phyloP scores from a whole-genome alignment of 2,797 vertebrate species.

The Rachycentron canadum region DNA sequence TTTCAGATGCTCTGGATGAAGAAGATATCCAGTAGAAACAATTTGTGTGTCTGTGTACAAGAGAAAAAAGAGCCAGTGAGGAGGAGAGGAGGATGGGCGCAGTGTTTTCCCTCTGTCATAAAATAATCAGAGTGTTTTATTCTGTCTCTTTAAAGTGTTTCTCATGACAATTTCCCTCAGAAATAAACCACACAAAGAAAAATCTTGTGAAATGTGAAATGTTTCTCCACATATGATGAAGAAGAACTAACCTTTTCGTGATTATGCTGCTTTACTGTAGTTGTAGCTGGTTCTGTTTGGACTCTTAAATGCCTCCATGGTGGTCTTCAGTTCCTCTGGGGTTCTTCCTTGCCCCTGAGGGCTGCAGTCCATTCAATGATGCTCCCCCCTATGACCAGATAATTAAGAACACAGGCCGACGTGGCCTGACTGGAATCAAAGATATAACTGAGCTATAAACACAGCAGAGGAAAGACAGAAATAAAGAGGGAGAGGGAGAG shows the following conservation, averaged over 20 bases:
- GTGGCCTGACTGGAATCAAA: slow-evolving; percentile 58
- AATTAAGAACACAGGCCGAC: slow-evolving; percentile 62
- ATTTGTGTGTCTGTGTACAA: slow-evolving; percentile 13
- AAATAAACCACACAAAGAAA: background rate
- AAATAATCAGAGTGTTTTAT: slow-evolving; percentile 40
- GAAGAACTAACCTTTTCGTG: background rate
- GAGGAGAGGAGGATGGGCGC: slow-evolving; percentile 15
- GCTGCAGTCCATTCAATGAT: slow-evolving; percentile 38
- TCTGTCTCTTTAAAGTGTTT: slow-evolving; percentile 34
- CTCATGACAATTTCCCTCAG: slow-evolving; percentile 16
- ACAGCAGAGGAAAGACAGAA: slow-evolving; percentile 24
- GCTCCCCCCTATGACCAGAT: slow-evolving; percentile 52
- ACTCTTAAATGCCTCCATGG: slow-evolving; percentile 13
- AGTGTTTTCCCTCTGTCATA: slow-evolving; percentile 25
- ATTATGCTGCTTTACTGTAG: background rate
- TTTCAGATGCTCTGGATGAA: slow-evolving; percentile 46
- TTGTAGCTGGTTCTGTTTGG: slow-evolving; percentile 26
- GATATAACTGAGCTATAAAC: slow-evolving; percentile 63
- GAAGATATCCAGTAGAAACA: slow-evolving; percentile 12
- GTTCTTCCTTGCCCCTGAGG: slow-evolving; percentile 34
- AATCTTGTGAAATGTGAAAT: background rate
- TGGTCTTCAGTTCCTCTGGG: slow-evolving; percentile 46
- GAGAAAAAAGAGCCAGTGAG: slow-evolving; percentile 9
- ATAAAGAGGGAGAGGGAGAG: slow-evolving; percentile 10
- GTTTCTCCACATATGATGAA: no score